phyloP scores from a whole-genome alignment of 2,113 vertebrate species.

The Synchiropus splendidus region DNA sequence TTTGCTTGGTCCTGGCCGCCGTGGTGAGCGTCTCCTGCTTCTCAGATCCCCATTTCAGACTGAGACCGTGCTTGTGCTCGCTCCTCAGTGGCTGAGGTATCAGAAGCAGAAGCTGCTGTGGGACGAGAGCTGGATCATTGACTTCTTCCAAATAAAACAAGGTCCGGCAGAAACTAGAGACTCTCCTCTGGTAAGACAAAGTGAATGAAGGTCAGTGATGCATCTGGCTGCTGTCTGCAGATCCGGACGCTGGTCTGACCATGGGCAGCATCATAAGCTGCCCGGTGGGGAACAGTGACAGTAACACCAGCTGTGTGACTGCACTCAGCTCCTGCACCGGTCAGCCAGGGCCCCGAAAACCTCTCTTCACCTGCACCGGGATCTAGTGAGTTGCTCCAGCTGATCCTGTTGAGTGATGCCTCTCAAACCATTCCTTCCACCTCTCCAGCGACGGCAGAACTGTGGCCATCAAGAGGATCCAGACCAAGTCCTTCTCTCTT shows the following conservation, averaged over 20 bases:
- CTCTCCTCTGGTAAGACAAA: too few relatives aligned
- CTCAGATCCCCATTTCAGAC: too few relatives aligned
- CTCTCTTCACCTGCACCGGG: conserved; percentile 72
- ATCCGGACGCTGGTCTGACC: conserved; percentile 27
- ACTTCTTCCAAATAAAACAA: conserved; percentile 73
- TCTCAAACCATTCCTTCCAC: too few relatives aligned
- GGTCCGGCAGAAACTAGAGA: conserved; percentile 30
- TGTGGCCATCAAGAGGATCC: conserved; percentile 77
- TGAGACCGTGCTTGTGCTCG: background rate
- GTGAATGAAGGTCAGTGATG: too few relatives aligned
- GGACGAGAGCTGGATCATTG: conserved; percentile 81
- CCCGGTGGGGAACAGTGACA: conserved; percentile 51
- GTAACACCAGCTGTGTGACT: conserved; percentile 65
- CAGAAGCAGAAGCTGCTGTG: conserved; percentile 81
- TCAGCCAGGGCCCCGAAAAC: conserved; percentile 40
- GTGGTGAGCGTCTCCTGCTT: conserved; percentile 44
- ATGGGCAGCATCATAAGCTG: conserved; percentile 63
- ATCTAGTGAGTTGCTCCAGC: conserved; percentile 64
- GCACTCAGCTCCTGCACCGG: conserved; percentile 63
- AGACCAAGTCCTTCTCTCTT: conserved; percentile 67
- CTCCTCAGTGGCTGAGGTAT: conserved; percentile 72
- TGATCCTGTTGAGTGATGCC: too few relatives aligned
- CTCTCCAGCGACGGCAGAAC: conserved; percentile 72
- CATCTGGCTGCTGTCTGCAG: conserved; percentile 22
- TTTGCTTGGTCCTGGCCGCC: conserved; percentile 61